phyloP scores from a whole-genome alignment of 2,797 vertebrate genomes.

The Bradypodion pumilum region DNA sequence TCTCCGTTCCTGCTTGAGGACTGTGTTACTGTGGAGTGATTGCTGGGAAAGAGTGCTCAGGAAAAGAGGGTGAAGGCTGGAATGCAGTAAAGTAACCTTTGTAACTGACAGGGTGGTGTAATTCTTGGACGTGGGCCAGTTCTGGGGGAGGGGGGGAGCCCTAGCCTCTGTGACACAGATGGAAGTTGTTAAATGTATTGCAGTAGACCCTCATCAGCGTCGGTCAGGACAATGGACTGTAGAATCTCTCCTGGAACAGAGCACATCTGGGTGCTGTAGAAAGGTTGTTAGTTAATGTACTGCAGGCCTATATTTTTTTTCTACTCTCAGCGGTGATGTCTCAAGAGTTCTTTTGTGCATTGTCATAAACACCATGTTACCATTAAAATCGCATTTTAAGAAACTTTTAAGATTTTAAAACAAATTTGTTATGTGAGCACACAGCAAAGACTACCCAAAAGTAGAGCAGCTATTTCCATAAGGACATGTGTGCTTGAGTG shows the following conservation, averaged over 20 bases:
- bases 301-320: slow-evolving; percentile 34
- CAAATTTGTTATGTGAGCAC: neutral
- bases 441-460: neutral
- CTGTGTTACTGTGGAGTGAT: slow-evolving; percentile 61
- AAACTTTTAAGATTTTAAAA: neutral
- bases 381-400: neutral
- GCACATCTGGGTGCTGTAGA: slow-evolving; percentile 36
- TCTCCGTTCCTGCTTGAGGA: slow-evolving; percentile 36
- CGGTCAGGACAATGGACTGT: slow-evolving; percentile 24
- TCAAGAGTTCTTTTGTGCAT: neutral
- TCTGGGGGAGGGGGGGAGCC: slow-evolving; percentile 21
- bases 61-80: slow-evolving; percentile 29
- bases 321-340: slow-evolving; percentile 12
- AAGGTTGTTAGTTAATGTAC: slow-evolving; percentile 33
- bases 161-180: slow-evolving; percentile 60
- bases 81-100: slow-evolving; percentile 57
- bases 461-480: neutral
- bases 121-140: slow-evolving; percentile 58
- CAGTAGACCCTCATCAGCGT: slow-evolving; percentile 50
- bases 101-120: slow-evolving; percentile 57
- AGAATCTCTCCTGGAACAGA: slow-evolving; percentile 46
- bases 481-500: neutral
- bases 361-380: slow-evolving; percentile 14
- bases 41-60: slow-evolving; percentile 61
- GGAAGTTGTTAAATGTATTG: slow-evolving; percentile 61